phyloP scores from a whole-genome alignment of 2,113 vertebrate genomes.

The Tinamus guttatus region DNA sequence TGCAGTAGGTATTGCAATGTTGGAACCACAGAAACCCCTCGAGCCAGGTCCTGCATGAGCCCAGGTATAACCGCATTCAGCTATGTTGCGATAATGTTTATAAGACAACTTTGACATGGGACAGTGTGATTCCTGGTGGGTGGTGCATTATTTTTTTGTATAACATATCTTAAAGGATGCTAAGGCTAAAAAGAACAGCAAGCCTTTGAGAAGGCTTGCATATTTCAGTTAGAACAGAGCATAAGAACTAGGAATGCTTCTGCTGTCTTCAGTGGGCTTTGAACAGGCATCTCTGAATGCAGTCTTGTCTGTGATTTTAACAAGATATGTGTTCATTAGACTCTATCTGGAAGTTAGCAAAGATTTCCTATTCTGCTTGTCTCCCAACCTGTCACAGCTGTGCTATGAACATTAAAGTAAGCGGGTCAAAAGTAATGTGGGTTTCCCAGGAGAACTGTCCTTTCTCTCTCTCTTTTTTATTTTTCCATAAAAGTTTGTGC shows the following conservation, averaged over 20 bases:
- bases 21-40: not conserved
- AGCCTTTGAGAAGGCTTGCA: not conserved
- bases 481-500: not conserved
- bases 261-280: not conserved
- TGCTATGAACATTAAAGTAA: not conserved
- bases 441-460: not conserved
- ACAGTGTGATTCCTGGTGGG: not conserved
- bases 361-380: not conserved
- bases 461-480: not conserved
- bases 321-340: not conserved
- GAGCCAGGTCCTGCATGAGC: not conserved
- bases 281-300: not conserved
- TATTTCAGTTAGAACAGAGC: not conserved
- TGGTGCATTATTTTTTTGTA: not conserved
- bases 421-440: constrained; percentile 4
- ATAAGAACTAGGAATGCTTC: not conserved
- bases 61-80: not conserved
- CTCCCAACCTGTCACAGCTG: not conserved
- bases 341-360: not conserved
- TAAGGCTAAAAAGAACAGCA: not conserved
- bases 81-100: not conserved
- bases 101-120: not conserved
- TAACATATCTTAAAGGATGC: not conserved
- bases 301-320: not conserved
- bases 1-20: not conserved